These are phyloP conservation scores for Crematogaster levior DNA, from an alignment of 2,888 invertebrate genomes.

Conservation along the genomic window DNA sequence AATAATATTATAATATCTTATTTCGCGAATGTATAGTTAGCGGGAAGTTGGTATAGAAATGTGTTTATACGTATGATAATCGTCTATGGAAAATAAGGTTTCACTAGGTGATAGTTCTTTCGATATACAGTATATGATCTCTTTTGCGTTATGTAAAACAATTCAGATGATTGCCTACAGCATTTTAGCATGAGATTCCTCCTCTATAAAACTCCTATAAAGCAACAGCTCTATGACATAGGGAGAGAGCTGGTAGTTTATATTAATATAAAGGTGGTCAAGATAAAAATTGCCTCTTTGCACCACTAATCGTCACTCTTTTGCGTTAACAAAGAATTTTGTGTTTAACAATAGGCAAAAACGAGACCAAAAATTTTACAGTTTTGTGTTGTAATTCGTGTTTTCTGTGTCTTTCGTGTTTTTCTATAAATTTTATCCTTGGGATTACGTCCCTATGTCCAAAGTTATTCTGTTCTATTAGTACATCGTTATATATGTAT, in stretches of 20 bases:
- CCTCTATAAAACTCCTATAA: too few species aligned
- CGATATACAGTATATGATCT: neutral
- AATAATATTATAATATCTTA: neutral
- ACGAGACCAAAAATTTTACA: neutral
- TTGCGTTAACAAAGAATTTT: neutral
- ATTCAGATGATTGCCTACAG: too few species aligned
- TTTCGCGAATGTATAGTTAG: conserved; percentile 7
- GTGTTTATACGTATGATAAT: neutral
- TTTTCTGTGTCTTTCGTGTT: too few species aligned
- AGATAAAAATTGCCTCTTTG: too few species aligned
- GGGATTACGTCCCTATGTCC: neutral
- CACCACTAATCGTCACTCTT: too few species aligned
- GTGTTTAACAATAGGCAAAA: neutral
- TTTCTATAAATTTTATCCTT: conserved; percentile 1
- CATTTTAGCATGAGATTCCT: too few species aligned
- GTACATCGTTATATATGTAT: conserved; percentile 1
- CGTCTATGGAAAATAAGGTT: neutral
- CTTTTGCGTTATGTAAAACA: too few species aligned
- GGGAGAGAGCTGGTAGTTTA: too few species aligned
- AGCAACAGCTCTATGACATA: too few species aligned
- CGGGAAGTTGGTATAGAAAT: neutral
- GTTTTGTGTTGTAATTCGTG: neutral
- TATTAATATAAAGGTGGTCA: too few species aligned
- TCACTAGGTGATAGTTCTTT: conserved; percentile 1
- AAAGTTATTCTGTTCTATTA: conserved; percentile 29